Evolutionary conservation across 2,113 vertebrate genomes (phyloP), one percentile per base, ranked within the genome.

Genomic region (Micromys minutus): DNA sequence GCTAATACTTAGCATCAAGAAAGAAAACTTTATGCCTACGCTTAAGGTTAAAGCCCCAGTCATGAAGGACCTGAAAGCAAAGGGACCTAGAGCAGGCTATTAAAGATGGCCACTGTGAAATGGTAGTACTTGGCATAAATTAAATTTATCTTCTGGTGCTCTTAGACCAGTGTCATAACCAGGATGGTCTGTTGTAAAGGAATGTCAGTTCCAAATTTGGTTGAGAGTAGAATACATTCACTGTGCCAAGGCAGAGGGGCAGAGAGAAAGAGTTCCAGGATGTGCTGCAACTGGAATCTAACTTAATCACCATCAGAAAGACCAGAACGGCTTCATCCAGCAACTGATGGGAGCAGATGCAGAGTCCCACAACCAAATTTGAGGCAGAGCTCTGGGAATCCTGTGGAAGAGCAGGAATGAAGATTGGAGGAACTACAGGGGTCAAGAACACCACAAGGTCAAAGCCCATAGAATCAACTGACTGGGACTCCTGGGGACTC

Each of bases 21-120:
- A 81, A 81, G n/a, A 84, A 94, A 87, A 90, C 24, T 39, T 6
- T 4, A 52, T 29, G 34, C 21, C 39, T 55, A 34, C 11, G 55
- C 90, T 87, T 94, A 74, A 71, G n/a, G 75, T 87, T 36, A 91
- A 81, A 72, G 9, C 2, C 31, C n/a, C 96, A 75, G 67, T 84
- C n/a, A 34, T n/a, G 31, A 96, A 80, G 3, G 10, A 75, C 29
- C 85, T 74, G 26, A 22, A 42, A 92, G 92, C 0, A 84, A 83
- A 72, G 31, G 8, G 16, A 61, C 34, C 24, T 93, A 79, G 1
- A 39, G 63, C 2, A 89, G 39, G 2, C 47, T 74, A 79, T 55
- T 34, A 94, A 87, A 80, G 36, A 29, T 7, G 13, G 36, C 7
- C 26, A 79, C 74, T 69, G 1, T 79, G 42, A 42, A 87, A 47